phyloP scores from a whole-genome alignment of 2,888 invertebrate species.

The Smittia aterrima region DNA sequence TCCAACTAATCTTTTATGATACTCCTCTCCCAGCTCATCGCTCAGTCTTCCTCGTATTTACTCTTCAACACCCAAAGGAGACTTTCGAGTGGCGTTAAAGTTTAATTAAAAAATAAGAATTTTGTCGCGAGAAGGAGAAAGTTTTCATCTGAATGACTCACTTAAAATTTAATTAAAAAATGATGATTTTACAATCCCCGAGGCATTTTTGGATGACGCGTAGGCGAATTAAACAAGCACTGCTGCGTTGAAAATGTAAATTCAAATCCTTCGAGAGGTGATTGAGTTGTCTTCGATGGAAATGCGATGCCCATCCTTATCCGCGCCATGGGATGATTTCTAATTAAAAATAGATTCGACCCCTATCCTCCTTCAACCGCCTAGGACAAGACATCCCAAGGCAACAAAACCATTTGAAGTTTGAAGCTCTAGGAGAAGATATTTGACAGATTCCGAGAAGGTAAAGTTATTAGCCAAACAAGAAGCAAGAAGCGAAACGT shows the following conservation, averaged over 20 bases:
- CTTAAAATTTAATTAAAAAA: constrained; percentile 17
- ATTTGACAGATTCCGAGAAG: too few species aligned
- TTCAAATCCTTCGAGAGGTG: background rate
- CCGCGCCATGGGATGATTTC: too few species aligned
- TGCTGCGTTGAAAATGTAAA: background rate
- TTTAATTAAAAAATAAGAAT: constrained; percentile 24
- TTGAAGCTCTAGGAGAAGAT: too few species aligned
- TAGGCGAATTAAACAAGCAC: background rate
- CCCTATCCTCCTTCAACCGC: too few species aligned
- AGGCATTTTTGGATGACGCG: background rate
- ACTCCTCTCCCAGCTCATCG: background rate
- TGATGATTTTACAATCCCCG: background rate
- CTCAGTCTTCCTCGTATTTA: background rate
- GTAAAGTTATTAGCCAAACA: too few species aligned
- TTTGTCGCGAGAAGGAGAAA: background rate
- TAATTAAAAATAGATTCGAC: too few species aligned
- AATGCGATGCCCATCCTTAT: too few species aligned
- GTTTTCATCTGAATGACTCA: background rate
- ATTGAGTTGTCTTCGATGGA: too few species aligned
- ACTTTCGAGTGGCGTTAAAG: background rate
- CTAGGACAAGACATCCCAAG: too few species aligned
- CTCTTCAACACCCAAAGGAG: background rate
- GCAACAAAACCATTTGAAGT: too few species aligned
- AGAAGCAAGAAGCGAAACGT: too few species aligned
- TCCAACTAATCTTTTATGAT: constrained; percentile 6